Evolutionary conservation across 2,113 vertebrate species (phyloP).

Genomic region (Amblyopsis rosae): DNA sequence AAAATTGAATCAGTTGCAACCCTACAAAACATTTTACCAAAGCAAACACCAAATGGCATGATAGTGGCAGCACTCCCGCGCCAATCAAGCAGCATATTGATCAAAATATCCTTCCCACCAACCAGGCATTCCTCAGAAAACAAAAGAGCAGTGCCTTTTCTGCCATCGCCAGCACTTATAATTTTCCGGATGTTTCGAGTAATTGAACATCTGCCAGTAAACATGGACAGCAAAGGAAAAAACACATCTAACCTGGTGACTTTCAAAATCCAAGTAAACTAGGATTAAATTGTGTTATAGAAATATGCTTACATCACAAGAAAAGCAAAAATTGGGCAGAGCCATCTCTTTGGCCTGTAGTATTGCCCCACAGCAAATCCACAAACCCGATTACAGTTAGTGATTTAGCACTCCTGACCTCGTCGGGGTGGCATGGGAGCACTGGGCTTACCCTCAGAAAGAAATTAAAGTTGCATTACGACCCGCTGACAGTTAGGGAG

Average conservation of each 20-base stretch:
- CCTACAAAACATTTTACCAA: no score
- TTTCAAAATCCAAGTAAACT: constrained; percentile 46
- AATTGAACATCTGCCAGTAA: constrained; percentile 31
- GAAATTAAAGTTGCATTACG: constrained; percentile 64
- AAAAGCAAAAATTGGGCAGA: constrained; percentile 37
- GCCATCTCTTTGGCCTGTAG: constrained; percentile 44
- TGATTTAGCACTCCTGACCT: constrained; percentile 62
- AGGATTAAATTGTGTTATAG: constrained; percentile 55
- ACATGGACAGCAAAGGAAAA: constrained; percentile 29
- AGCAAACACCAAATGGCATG: no score
- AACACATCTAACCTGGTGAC: constrained; percentile 24
- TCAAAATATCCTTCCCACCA: no score
- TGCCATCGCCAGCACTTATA: constrained; percentile 2
- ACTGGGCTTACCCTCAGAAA: constrained; percentile 53
- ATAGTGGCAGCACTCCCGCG: neutral
- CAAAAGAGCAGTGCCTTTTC: constrained; percentile 20
- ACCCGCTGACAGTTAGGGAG: constrained; percentile 41
- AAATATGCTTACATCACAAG: constrained; percentile 66
- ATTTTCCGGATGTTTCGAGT: constrained; percentile 30
- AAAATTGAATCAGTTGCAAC: no score
- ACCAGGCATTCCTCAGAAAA: no score
- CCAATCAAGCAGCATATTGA: constrained; percentile 24
- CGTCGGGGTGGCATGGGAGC: constrained; percentile 34
- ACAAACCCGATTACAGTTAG: constrained; percentile 68
- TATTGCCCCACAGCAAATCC: constrained; percentile 58